Percentiles rank a stretch among this genome's conserved stretches.
Evolutionary conservation across 2,888 invertebrate genomes (phyloP).

Genomic region (Chloroclystis v-ata): DNA sequence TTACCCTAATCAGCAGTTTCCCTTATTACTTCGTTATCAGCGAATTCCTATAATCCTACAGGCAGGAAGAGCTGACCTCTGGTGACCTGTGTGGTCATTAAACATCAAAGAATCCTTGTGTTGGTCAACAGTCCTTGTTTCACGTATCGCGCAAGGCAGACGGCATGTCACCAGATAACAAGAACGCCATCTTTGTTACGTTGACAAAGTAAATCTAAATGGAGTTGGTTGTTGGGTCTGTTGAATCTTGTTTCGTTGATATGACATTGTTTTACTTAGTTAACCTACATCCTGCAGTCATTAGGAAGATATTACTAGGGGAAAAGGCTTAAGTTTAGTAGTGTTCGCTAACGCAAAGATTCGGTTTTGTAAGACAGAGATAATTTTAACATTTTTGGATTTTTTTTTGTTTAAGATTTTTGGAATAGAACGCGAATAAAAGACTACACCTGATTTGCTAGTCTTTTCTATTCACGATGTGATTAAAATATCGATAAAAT

Average conservation of each 20-base stretch:
- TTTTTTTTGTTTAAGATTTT: no score
- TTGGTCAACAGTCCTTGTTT: conserved; percentile 38
- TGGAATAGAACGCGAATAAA: no score
- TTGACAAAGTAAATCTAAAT: conserved; percentile 10
- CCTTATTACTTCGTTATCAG: conserved; percentile 43
- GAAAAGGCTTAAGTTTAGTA: no score
- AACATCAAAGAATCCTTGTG: conserved; percentile 57
- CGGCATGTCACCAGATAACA: conserved; percentile 71
- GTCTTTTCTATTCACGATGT: no score
- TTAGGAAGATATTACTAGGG: no score
- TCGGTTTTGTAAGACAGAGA: no score
- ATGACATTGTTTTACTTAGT: no score
- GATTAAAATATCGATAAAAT: neutral
- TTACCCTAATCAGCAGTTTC: conserved; percentile 43
- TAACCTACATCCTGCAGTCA: no score
- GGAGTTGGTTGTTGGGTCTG: neutral
- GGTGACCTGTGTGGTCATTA: conserved; percentile 53
- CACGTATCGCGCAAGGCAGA: conserved; percentile 55
- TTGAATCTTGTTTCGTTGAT: neutral
- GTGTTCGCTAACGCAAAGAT: no score
- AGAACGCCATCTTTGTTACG: conserved; percentile 28
- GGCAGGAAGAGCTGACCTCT: conserved; percentile 62
- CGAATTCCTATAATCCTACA: conserved; percentile 28
- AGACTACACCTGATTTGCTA: no score
- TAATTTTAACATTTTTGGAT: no score